Conservation (phyloP, 1,140 invertebrate species). For the Bombus affinis region DNA sequence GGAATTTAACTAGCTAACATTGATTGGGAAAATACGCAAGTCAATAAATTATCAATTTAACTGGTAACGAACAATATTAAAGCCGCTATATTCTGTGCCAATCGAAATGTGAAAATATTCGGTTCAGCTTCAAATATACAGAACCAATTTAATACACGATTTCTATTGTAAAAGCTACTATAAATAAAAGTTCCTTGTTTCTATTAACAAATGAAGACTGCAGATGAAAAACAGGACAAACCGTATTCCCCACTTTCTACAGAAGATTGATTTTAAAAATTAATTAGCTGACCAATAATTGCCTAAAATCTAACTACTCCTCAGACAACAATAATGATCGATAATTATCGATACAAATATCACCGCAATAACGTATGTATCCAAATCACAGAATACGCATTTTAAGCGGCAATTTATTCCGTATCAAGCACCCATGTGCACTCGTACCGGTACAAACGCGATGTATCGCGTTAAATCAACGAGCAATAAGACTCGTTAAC, state of each 20-base stretch:
- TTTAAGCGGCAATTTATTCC: neutral
- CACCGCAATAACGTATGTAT: neutral
- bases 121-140: too few species aligned
- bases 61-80: neutral
- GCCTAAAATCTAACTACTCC: too few species aligned
- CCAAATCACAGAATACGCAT: neutral
- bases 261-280: too few species aligned
- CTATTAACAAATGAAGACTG: too few species aligned
- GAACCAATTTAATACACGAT: too few species aligned
- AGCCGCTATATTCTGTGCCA: neutral
- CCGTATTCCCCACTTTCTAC: too few species aligned
- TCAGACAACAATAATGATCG: neutral
- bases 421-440: neutral
- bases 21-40: neutral
- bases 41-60: neutral
- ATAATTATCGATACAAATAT: neutral
- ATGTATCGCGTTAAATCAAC: conserved; percentile 20
- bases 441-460: neutral
- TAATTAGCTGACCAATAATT: too few species aligned
- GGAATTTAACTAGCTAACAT: neutral
- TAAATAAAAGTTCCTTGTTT: too few species aligned
- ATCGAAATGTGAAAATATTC: too few species aligned
- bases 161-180: too few species aligned
- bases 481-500: conserved; percentile 9
- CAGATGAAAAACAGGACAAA: too few species aligned